Base-by-base conservation (phyloP, 2,797 vertebrate species). In the Spondyliosoma cantharus region DNA sequence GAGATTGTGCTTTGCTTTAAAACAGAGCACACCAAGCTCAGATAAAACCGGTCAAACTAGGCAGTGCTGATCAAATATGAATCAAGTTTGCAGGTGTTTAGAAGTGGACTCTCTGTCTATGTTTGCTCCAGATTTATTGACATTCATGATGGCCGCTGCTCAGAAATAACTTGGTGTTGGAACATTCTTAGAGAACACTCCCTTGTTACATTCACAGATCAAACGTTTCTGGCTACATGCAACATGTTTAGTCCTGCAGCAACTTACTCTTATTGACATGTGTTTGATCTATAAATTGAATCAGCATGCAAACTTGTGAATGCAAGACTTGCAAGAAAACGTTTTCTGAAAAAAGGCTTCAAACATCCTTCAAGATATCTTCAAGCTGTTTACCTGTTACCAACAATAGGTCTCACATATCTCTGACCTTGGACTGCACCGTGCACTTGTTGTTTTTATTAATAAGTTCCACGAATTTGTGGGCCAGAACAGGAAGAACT, bases 401-500 rank as follows among this genome's bases (percentile, higher is more conserved):
- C 71, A 71, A 83, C 83, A 90, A 84, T 81, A 83, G 74, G 46
- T 65, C 25, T 57, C 22, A 43, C 25, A 79, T 74, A 76, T 73
- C 50, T 76, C 72, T 90, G 91, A 88, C 90, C 90, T 79, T 65
- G 54, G 45, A 65, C 46, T 87, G 80, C 80, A 85, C 81, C 15
- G 13, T 69, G 46, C 71, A 59, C 64, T 81, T 89, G 80, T 83
- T 87, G 82, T 83, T 89, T 86, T 90, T 89, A 87, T 71, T 3
- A 81, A 74, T 71, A 78, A 50, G 54, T 94, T 93, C 93, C 91
- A 82, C 45, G 87, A 93, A 93, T 83, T 65, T 54, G 68, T 74
- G 48, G 70, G 29, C 78, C 71, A 81, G 88, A 74, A 81, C 91
- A 92, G 92, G 91, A 93, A 91, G 87, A 84, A 79, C 87, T 84